Evolutionary conservation across 2,797 vertebrate genomes (phyloP), one percentile per base, ranked within the genome.

Genomic region (Nannoperca obscura): DNA sequence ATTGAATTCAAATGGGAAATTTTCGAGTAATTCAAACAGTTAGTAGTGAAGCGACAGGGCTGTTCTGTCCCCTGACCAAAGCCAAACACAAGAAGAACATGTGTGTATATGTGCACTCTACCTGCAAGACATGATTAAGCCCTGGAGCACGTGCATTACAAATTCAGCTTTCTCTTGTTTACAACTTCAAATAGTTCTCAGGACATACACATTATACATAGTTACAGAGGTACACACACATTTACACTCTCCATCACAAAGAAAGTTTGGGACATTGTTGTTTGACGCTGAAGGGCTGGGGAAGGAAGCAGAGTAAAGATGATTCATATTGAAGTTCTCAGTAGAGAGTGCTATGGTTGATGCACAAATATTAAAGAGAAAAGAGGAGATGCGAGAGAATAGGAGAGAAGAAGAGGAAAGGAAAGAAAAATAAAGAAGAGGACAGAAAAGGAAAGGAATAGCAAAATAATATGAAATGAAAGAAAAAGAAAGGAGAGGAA

Each of bases 1-100:
- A 93, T 93, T 92, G 91, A 93, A 95, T 94, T 95, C 89, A 95
- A 95, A 95, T 93, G 86, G 91, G 85, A 94, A 94, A 94, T 93
- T 93, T 86, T 86, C 40, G 58, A 89, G 90, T 92, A 93, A 94
- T 93, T 95, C 92, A 92, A 93, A 94, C 76, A 82, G 89, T 80
- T 87, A 92, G 91, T 82, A 91, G 89, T 91, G 89, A 89, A 92
- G 90, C 88, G 73, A 91, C 86, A 57, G 86, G 70, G 81, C 84
- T 88, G 88, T 74, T 94, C 90, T 82, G 85, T 92, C 86, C 91
- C 75, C 90, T 86, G 86, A 91, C 92, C 90, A 89, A 92, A 93
- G 87, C 88, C 86, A 78, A 91, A 92, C 90, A 92, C 84, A 83
- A 84, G 78, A 59, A 67, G 80, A 74, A 71, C 73, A 86, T 27